phyloP scores from a whole-genome alignment of 1,140 invertebrate genomes.

The Sitodiplosis mosellana region DNA sequence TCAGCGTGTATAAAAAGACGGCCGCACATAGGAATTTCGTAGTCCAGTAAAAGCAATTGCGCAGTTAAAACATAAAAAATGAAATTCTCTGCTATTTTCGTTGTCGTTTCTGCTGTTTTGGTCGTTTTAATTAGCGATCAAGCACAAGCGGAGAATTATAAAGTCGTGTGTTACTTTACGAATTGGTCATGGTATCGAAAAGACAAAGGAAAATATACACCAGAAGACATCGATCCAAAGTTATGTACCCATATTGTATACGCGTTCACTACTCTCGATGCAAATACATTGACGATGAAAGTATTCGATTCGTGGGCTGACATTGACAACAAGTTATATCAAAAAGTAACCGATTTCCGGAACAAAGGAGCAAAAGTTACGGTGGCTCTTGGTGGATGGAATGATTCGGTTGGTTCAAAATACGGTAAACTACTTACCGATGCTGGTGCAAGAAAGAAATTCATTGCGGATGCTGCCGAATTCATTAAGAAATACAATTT shows the following conservation, averaged over 20 bases:
- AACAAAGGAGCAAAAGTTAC: conserved; percentile 21
- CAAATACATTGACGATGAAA: conserved; percentile 36
- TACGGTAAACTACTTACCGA: conserved; percentile 61
- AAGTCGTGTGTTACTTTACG: conserved; percentile 49
- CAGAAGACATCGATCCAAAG: conserved; percentile 43
- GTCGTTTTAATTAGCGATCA: conserved; percentile 10
- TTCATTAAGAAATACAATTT: conserved; percentile 62
- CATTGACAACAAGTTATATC: conserved; percentile 56
- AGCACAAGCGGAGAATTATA: no score
- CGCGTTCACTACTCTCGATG: conserved; percentile 47
- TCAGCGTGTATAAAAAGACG: no score
- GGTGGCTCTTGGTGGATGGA: conserved; percentile 65
- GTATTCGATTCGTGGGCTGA: conserved; percentile 48
- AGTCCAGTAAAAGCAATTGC: no score
- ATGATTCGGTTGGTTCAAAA: conserved; percentile 69
- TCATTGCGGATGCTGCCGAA: conserved; percentile 45
- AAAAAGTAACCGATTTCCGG: conserved; percentile 52
- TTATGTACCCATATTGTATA: conserved; percentile 58
- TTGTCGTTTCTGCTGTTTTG: conserved; percentile 9
- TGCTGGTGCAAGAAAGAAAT: conserved; percentile 40
- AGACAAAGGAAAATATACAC: conserved; percentile 39
- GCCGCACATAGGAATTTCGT: no score
- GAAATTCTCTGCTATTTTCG: no score
- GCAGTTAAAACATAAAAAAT: no score
- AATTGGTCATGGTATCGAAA: conserved; percentile 50